Evolutionary conservation across 2,113 vertebrate genomes (phyloP), one percentile per base, ranked within the genome.

Genomic region (Strigops habroptila): DNA sequence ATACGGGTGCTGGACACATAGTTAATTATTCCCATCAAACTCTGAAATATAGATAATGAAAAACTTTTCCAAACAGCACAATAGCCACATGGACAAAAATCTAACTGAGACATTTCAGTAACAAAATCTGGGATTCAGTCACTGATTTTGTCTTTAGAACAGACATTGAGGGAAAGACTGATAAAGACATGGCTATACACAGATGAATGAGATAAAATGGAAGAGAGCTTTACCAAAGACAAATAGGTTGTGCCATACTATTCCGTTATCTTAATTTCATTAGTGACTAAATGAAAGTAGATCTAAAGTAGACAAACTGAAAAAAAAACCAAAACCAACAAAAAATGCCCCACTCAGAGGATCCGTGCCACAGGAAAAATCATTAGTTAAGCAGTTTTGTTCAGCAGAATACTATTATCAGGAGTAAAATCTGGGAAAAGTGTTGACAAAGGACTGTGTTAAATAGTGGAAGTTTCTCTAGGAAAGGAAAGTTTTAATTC

Each of bases 211-310:
- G 25, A 59, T 68, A 41, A 52, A 67, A 59, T 22, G 0, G 22
- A 53, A 48, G 11, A 67, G 18, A 33, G 10, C 5, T 86, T 85
- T 82, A 43, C 9, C 4, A 57, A 49, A 39, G 18, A n/a, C n/a
- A n/a, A n/a, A n/a, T 12, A 60, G 25, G 2, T 55, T 74, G 3
- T 79, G 27, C 5, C 7, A 25, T 27, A 35, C 0, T 3, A 59
- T 25, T 85, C 9, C 65, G 16, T 35, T 67, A 27, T 46, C 8
- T 76, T 64, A 76, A 86, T 64, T 76, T 44, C 3, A 57, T 30
- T 52, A 21, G 3, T 44, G 10, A 35, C 7, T 37, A 44, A 79
- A 71, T 28, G 73, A 67, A 82, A 75, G 10, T 41, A n/a, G 8
- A 37, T 68, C 8, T 52, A 41, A 80, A 71, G 27, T 12, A 52